A percentile compares a stretch with the other conserved stretches of the same genome.
Conservation (phyloP, 2,797 vertebrate genomes). For the Crax fasciolata region DNA sequence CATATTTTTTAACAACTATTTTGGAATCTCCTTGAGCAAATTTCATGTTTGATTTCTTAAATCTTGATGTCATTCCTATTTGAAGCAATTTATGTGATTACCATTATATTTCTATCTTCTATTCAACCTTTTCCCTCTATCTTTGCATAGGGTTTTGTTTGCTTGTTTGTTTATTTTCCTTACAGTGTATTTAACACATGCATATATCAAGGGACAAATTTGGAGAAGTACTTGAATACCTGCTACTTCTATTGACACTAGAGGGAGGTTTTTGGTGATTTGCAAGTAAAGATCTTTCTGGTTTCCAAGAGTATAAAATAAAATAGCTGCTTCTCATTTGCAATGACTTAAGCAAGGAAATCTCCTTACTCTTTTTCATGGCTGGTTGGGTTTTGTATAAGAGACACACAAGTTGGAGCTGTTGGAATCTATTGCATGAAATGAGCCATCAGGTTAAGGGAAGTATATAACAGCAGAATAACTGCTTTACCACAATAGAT, state of each 20-base stretch:
- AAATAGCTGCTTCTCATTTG: not conserved
- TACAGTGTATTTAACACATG: not conserved
- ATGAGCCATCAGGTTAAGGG: not conserved
- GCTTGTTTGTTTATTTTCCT: not conserved
- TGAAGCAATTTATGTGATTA: not conserved
- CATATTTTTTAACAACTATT: not conserved
- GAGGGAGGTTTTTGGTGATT: not conserved
- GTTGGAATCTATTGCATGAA: not conserved
- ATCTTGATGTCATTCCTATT: not conserved
- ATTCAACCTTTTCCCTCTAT: fast-evolving
- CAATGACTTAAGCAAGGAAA: not conserved
- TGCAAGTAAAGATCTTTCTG: not conserved
- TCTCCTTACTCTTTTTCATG: not conserved
- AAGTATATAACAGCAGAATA: not conserved
- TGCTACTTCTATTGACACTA: not conserved
- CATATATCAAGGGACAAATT: not conserved
- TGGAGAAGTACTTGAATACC: not conserved
- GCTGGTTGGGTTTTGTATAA: not conserved
- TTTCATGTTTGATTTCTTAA: not conserved
- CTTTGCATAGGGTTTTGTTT: not conserved
- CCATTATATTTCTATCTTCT: not conserved
- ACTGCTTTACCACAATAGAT: constrained; percentile 7
- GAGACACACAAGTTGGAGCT: not conserved
- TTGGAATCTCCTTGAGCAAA: not conserved
- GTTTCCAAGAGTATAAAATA: not conserved